These are phyloP conservation scores for Hormiphora californensis DNA, from an alignment of 37 sponge, comb jelly and placozoan species.

Conservation along the genomic window DNA sequence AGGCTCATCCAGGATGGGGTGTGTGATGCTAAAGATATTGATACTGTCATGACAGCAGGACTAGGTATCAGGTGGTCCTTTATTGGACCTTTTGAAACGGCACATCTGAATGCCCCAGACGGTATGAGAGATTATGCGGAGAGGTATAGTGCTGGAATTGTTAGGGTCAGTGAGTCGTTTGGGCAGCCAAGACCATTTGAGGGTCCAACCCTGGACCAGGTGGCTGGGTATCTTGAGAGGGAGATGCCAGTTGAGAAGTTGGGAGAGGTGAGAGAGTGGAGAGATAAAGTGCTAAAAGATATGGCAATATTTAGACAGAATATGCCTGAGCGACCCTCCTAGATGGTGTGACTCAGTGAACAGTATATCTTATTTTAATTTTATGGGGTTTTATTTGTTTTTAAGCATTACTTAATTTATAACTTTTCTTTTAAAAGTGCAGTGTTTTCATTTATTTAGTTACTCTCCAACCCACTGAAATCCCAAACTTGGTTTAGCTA, in stretches of 20 bases:
- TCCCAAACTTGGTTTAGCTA: too few relatives aligned
- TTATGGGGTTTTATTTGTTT: background rate
- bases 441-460: too few relatives aligned
- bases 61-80: constrained; percentile 82
- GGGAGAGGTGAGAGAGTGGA: constrained; percentile 71
- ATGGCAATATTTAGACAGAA: constrained; percentile 60
- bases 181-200: constrained; percentile 59
- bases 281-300: constrained; percentile 67
- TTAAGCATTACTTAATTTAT: background rate
- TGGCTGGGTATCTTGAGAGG: constrained; percentile 59
- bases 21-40: constrained; percentile 86
- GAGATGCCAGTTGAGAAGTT: constrained; percentile 68
- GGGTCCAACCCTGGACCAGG: constrained; percentile 64
- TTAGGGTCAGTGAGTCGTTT: constrained; percentile 65
- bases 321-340: constrained; percentile 46
- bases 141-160: constrained; percentile 80
- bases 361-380: background rate
- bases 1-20: constrained; percentile 86
- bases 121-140: constrained; percentile 84
- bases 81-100: constrained; percentile 85
- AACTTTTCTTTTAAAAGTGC: too few relatives aligned
- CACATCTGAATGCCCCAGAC: constrained; percentile 79
- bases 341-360: background rate
- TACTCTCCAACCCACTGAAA: too few relatives aligned
- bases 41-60: constrained; percentile 78